phyloP scores from a whole-genome alignment of 2,797 vertebrate genomes.

The Pampus argenteus region DNA sequence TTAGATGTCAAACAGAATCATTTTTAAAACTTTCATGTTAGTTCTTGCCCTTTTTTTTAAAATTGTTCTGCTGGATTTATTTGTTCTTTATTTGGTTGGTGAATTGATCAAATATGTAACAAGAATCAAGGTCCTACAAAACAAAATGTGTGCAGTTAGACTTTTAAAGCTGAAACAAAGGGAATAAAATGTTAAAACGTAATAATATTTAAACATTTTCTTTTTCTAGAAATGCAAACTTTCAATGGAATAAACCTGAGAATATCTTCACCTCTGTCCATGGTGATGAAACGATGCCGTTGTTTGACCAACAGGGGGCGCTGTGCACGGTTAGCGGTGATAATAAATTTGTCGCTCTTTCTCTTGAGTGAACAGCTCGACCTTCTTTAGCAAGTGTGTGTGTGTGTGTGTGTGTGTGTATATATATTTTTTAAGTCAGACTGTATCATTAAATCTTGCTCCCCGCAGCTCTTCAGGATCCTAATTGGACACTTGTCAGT shows the following conservation, averaged over 20 bases:
- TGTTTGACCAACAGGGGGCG: conserved; percentile 36
- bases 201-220: background rate
- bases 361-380: conserved; percentile 1
- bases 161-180: background rate
- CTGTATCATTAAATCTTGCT: conserved; percentile 62
- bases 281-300: conserved; percentile 49
- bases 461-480: conserved; percentile 48
- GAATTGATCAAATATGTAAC: background rate
- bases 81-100: background rate
- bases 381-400: background rate
- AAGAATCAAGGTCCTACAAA: background rate
- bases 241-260: background rate
- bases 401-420: background rate
- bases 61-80: background rate
- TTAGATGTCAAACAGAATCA: conserved; percentile 16
- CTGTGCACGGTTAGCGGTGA: background rate
- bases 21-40: background rate
- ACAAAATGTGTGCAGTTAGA: background rate
- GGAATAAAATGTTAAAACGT: background rate
- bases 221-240: background rate
- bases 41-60: background rate
- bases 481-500: conserved; percentile 82
- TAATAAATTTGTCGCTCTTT: conserved; percentile 5
- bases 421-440: conserved; percentile 22
- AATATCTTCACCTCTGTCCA: conserved; percentile 32